phyloP scores from a whole-genome alignment of 2,113 vertebrate species.

The Saiga tatarica region DNA sequence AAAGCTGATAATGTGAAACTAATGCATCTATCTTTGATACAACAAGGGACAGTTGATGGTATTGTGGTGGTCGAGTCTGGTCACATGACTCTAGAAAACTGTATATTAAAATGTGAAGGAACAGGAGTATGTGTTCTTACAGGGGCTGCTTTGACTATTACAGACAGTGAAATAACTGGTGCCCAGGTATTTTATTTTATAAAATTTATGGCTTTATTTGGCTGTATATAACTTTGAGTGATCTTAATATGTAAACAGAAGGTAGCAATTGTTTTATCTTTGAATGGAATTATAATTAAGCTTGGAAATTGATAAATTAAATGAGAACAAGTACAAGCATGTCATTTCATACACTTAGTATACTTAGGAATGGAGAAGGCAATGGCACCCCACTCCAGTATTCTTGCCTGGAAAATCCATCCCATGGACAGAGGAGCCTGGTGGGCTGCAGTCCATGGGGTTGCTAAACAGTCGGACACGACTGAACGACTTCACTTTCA shows the following conservation, averaged over 20 bases:
- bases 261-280: background rate
- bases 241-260: background rate
- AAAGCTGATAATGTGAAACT: constrained; percentile 74
- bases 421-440: too few relatives aligned
- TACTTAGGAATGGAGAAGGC: background rate
- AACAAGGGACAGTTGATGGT: constrained; percentile 74
- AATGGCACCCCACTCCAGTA: too few relatives aligned
- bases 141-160: constrained; percentile 73
- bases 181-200: constrained; percentile 72
- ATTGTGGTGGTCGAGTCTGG: constrained; percentile 79
- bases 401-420: too few relatives aligned
- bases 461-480: too few relatives aligned
- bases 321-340: background rate
- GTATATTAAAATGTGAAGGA: constrained; percentile 78
- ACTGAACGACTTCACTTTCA: too few relatives aligned
- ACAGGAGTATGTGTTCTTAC: constrained; percentile 79
- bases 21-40: constrained; percentile 69
- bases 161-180: constrained; percentile 75
- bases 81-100: constrained; percentile 79
- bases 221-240: background rate
- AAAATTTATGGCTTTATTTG: background rate
- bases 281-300: background rate
- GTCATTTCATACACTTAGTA: background rate
- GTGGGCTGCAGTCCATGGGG: too few relatives aligned
- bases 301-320: background rate